Conservation (phyloP, 2,113 vertebrate genomes). For the Sorex fumeus region DNA sequence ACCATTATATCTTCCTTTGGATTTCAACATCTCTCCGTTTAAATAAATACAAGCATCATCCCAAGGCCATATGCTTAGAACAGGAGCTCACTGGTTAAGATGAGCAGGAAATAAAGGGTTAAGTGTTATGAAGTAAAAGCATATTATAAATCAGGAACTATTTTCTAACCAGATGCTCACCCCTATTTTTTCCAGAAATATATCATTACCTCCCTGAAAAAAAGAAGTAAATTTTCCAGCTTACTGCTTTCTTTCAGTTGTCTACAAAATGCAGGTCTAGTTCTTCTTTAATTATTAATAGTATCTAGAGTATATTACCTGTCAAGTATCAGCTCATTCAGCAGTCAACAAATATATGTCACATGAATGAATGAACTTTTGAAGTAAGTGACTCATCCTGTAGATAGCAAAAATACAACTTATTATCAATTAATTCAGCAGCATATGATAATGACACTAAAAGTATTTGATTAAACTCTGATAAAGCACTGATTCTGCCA, state of each 20-base stretch:
- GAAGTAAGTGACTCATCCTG: slow-evolving; percentile 71
- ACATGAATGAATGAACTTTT: slow-evolving; percentile 62
- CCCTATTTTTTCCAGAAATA: slow-evolving; percentile 18
- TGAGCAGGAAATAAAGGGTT: background rate
- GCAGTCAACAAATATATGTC: slow-evolving; percentile 5
- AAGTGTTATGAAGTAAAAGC: background rate
- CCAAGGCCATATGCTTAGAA: background rate
- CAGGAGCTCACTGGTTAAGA: background rate
- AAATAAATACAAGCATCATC: background rate
- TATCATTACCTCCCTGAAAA: slow-evolving; percentile 35
- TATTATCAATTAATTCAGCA: slow-evolving; percentile 71
- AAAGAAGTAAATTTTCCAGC: background rate
- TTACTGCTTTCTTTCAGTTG: background rate
- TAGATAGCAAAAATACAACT: slow-evolving; percentile 69
- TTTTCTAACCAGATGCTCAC: slow-evolving; percentile 47
- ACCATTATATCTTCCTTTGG: background rate
- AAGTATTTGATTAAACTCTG: slow-evolving; percentile 66
- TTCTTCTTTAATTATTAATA: slow-evolving; percentile 34
- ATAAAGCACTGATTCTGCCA: slow-evolving; percentile 63
- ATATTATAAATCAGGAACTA: slow-evolving; percentile 33
- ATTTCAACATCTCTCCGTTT: background rate
- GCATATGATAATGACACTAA: slow-evolving; percentile 76
- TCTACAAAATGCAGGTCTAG: background rate
- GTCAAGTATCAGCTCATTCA: background rate
- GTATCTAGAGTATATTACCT: background rate